Conservation (phyloP, 2,888 invertebrate genomes). For the Abscondita cerata region DNA sequence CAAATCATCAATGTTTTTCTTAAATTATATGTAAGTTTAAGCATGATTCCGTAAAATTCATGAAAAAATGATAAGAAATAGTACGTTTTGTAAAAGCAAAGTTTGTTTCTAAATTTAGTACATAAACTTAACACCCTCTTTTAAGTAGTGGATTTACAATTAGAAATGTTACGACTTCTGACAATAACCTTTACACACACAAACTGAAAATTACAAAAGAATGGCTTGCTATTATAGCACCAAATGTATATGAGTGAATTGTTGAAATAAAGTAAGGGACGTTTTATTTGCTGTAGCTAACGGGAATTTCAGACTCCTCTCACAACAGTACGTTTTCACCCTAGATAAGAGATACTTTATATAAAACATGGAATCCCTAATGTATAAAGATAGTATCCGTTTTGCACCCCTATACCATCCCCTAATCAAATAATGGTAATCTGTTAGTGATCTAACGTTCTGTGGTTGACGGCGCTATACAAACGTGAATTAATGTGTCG, state of each 20-base stretch:
- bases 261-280: slow-evolving; percentile 38
- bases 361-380: slow-evolving; percentile 38
- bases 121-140: slow-evolving; percentile 30
- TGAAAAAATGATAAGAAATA: slow-evolving; percentile 2
- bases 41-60: no score
- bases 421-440: slow-evolving; percentile 43
- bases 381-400: slow-evolving; percentile 40
- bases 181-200: slow-evolving; percentile 18
- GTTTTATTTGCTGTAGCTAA: slow-evolving; percentile 32
- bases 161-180: slow-evolving; percentile 18
- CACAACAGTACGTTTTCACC: slow-evolving; percentile 37
- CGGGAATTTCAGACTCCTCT: slow-evolving; percentile 28
- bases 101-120: slow-evolving; percentile 28
- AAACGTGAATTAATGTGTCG: slow-evolving; percentile 36
- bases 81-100: slow-evolving; percentile 17
- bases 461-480: slow-evolving; percentile 38
- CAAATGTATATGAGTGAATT: slow-evolving; percentile 36
- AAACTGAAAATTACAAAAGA: slow-evolving; percentile 39
- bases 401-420: slow-evolving; percentile 30
- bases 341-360: slow-evolving; percentile 35
- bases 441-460: slow-evolving; percentile 36
- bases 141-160: slow-evolving; percentile 28
- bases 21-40: no score
- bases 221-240: slow-evolving; percentile 35
- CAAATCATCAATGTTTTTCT: no score